A percentile compares a stretch with the other conserved stretches of the same genome.
Conservation (phyloP, 2,113 vertebrate species). For the Suricata suricatta region DNA sequence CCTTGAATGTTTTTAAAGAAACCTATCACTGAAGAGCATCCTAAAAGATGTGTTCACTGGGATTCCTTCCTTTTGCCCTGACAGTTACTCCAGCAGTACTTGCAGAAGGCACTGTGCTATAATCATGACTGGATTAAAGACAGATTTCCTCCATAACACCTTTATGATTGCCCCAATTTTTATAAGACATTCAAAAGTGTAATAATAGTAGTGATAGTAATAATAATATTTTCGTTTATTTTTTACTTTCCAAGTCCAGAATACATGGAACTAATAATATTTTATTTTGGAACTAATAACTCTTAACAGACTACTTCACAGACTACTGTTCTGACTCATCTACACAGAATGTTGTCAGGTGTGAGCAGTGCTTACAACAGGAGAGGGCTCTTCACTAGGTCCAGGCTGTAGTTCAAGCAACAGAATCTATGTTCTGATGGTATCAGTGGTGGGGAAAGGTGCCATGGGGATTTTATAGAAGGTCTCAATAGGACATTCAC, state of each 20-base stretch:
- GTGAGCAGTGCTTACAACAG: background rate
- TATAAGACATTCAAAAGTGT: background rate
- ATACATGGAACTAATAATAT: background rate
- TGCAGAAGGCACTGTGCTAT: background rate
- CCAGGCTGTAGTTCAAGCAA: background rate
- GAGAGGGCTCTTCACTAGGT: background rate
- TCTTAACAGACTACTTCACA: background rate
- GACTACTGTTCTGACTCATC: background rate
- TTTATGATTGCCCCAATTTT: background rate
- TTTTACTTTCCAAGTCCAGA: constrained; percentile 15
- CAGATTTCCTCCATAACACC: background rate
- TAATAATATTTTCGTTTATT: background rate
- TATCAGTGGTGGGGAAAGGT: background rate
- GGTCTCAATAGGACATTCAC: background rate
- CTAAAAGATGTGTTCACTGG: background rate
- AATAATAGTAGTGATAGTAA: background rate
- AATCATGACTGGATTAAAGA: background rate
- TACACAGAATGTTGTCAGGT: background rate
- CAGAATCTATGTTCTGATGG: background rate
- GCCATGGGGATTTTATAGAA: background rate
- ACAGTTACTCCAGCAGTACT: background rate
- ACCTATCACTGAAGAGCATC: background rate
- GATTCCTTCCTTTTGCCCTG: constrained; percentile 42
- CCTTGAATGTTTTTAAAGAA: background rate
- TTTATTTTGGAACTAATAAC: background rate